phyloP scores from a whole-genome alignment of 2,113 vertebrate species.

The Redunca redunca region DNA sequence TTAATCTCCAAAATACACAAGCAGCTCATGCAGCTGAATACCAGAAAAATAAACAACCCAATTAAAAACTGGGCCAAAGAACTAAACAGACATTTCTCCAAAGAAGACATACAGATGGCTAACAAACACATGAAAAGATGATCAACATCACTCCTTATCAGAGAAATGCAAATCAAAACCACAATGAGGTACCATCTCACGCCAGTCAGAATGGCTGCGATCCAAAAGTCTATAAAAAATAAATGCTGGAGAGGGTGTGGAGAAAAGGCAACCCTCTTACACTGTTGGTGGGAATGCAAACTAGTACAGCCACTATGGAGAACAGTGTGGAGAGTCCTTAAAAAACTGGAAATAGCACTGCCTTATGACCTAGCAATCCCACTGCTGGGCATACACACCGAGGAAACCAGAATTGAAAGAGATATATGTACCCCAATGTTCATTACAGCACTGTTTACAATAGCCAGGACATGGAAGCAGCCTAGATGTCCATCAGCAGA shows the following conservation, averaged over 20 bases:
- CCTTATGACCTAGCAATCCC: neutral
- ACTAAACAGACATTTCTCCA: neutral
- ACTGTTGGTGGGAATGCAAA: neutral
- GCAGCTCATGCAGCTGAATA: neutral
- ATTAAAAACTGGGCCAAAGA: neutral
- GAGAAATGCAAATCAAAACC: neutral
- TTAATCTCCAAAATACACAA: neutral
- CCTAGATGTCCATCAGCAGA: neutral
- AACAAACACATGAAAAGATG: neutral
- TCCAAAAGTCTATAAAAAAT: neutral
- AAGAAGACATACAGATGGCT: neutral
- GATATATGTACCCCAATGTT: accelerated
- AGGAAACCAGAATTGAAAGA: neutral
- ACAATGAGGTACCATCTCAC: neutral
- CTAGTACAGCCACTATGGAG: neutral
- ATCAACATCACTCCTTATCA: neutral
- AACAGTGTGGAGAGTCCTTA: neutral
- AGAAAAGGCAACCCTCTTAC: neutral
- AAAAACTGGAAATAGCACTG: neutral
- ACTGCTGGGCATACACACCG: neutral
- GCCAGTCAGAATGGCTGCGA: neutral
- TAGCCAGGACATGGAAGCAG: neutral
- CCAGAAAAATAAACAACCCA: neutral
- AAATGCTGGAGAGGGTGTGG: neutral
- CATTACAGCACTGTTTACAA: neutral